Conservation (phyloP, 1,140 invertebrate species). For the Leptopilina clavipes region DNA sequence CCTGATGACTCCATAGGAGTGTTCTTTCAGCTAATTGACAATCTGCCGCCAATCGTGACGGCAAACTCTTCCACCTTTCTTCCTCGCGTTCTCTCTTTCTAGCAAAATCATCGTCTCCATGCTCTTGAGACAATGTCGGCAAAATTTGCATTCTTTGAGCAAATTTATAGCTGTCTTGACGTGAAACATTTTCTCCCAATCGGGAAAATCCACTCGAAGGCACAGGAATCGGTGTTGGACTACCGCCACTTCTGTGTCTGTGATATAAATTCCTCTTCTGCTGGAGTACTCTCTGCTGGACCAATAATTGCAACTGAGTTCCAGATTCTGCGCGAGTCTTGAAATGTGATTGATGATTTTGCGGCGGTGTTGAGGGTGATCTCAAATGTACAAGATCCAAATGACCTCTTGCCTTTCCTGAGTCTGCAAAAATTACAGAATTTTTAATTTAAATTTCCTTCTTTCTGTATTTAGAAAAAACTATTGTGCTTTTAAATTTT, state of each 20-base stretch:
- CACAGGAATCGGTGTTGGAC: conserved; percentile 60
- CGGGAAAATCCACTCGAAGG: conserved; percentile 36
- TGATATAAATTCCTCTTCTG: conserved; percentile 80
- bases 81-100: conserved; percentile 62
- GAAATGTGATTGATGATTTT: conserved; percentile 63
- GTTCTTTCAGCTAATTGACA: conserved; percentile 68
- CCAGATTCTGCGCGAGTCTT: conserved; percentile 65
- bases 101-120: conserved; percentile 61
- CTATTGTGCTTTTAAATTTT: too few relatives aligned
- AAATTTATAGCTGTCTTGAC: conserved; percentile 80
- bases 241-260: conserved; percentile 73
- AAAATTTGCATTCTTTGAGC: conserved; percentile 78
- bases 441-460: too few relatives aligned
- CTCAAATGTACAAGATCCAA: conserved; percentile 67
- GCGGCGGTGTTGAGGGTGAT: conserved; percentile 62
- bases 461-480: too few relatives aligned
- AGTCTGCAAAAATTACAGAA: conserved; percentile 55
- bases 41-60: conserved; percentile 66
- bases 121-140: conserved; percentile 68
- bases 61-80: conserved; percentile 69
- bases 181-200: conserved; percentile 69
- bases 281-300: conserved; percentile 78
- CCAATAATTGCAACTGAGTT: conserved; percentile 75
- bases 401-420: conserved; percentile 67
- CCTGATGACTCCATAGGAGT: conserved; percentile 69